phyloP scores from a whole-genome alignment of 2,797 vertebrate species.

The Ctenopoma kingsleyae region DNA sequence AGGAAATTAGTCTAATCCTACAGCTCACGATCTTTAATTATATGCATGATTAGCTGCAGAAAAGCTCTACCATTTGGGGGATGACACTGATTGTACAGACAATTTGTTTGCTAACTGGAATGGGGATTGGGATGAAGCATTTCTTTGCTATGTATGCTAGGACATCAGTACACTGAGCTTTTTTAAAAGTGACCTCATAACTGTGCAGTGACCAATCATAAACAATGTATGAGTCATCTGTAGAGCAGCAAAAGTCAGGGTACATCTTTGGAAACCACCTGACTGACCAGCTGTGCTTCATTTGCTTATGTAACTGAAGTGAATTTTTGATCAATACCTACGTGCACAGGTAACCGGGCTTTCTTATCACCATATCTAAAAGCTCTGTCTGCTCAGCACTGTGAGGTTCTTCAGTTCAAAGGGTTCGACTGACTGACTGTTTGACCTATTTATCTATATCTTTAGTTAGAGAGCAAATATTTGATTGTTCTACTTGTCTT shows the following conservation, averaged over 20 bases:
- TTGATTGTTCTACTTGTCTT: slow-evolving; percentile 20
- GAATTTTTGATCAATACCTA: slow-evolving; percentile 29
- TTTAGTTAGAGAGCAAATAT: slow-evolving; percentile 26
- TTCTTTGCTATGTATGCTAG: slow-evolving; percentile 25
- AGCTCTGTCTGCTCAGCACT: slow-evolving; percentile 44
- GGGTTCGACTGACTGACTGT: slow-evolving; percentile 41
- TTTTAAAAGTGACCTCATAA: slow-evolving; percentile 21
- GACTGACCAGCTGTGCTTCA: slow-evolving; percentile 1
- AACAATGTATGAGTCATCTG: not conserved
- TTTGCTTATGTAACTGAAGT: not conserved
- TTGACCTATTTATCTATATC: slow-evolving; percentile 64
- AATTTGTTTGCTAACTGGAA: slow-evolving; percentile 34
- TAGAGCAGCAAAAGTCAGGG: not conserved
- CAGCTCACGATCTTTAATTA: slow-evolving; percentile 70
- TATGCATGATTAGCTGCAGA: slow-evolving; percentile 58
- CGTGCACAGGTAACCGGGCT: slow-evolving; percentile 25
- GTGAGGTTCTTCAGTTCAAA: slow-evolving; percentile 41
- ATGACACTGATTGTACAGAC: slow-evolving; percentile 46
- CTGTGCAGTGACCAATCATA: slow-evolving; percentile 1
- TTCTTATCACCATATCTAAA: slow-evolving; percentile 59
- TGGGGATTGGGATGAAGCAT: slow-evolving; percentile 18
- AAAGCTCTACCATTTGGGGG: slow-evolving; percentile 31
- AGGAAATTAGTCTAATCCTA: slow-evolving; percentile 67
- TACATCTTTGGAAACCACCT: slow-evolving; percentile 11
- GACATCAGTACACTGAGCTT: not conserved